Base-by-base conservation (phyloP, 2,113 vertebrate species). In the Bolborhynchus lineola region DNA sequence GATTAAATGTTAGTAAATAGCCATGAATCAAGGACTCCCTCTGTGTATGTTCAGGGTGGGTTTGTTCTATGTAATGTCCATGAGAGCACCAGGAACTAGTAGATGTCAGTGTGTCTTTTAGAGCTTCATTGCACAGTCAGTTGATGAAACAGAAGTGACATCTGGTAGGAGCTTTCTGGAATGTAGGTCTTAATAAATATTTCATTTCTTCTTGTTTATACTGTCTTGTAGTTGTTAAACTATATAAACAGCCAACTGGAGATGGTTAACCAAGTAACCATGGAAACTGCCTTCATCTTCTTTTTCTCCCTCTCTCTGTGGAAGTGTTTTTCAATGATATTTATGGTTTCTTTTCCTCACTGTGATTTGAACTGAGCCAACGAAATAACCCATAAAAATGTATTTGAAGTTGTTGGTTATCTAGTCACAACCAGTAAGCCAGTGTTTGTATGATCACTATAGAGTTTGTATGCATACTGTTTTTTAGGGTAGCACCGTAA, bases 251-350 rank as follows among this genome's bases (percentile, higher is more conserved):
- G n/a, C 26, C 77, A 96, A 74, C 39, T 77, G 63, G 67, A 78
- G 46, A 25, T 89, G 21, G 62, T 76, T 96, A 92, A 79, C 39
- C 83, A 91, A 91, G 87, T 95, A 91, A 89, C 90, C 90, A 92
- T 94, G 93, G 94, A 94, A 94, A 96, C 94, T n/a, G 85, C 28
- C 31, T 79, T 79, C 84, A 52, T 89, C 31, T 14, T 92, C 25
- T 74, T 86, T 76, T 52, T 88, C 41, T 89, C 25, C 15, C 9
- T 87, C 16, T 93, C 55, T 87, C 33, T 35, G 25, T 76, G 39
- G 65, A 92, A 76, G 39, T 46, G 7, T 14, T 28, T 93, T 93
- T 77, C 9, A 1, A 39, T 3, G 0, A 52, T 44, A 57, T 52
- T 82, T 92, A n/a, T 42, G 16, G 60, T 74, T 82, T 77, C 21